phyloP scores from a whole-genome alignment of 1,140 invertebrate genomes.

The Drosophila setifemur region DNA sequence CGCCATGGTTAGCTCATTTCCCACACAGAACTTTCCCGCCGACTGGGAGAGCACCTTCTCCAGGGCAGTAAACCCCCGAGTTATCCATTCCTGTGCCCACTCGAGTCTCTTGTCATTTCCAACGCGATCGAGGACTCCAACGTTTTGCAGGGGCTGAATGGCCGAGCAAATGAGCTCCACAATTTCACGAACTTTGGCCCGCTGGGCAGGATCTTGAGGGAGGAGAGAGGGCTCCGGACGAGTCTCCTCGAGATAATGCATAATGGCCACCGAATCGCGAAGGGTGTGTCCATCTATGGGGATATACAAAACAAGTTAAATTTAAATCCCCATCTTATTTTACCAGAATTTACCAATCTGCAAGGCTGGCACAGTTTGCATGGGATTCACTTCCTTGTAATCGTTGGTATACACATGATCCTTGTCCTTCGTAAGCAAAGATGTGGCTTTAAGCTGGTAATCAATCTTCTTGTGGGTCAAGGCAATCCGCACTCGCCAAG shows the following conservation, averaged over 20 bases:
- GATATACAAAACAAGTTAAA: background rate
- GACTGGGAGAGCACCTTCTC: constrained; percentile 92
- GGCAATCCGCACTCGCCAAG: constrained; percentile 94
- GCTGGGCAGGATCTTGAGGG: constrained; percentile 91
- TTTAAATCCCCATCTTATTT: background rate
- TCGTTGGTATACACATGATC: constrained; percentile 91
- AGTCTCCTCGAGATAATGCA: constrained; percentile 97
- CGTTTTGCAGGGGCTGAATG: constrained; percentile 98
- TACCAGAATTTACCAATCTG: constrained; percentile 86
- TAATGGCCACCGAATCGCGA: constrained; percentile 95
- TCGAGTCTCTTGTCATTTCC: constrained; percentile 91
- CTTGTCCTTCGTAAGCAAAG: constrained; percentile 91
- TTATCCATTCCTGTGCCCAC: constrained; percentile 97
- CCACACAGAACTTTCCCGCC: constrained; percentile 96
- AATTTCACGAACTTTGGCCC: constrained; percentile 90
- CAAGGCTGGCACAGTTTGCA: constrained; percentile 95
- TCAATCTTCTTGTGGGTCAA: constrained; percentile 96
- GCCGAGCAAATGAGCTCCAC: constrained; percentile 92
- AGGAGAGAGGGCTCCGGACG: constrained; percentile 91
- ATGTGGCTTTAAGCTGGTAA: constrained; percentile 95
- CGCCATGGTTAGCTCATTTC: constrained; percentile 95
- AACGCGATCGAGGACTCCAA: constrained; percentile 90
- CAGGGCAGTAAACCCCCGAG: constrained; percentile 92
- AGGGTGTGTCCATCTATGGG: constrained; percentile 88
- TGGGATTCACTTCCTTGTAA: constrained; percentile 94